phyloP scores from a whole-genome alignment of 2,888 invertebrate species.

The Oasisia sp. region DNA sequence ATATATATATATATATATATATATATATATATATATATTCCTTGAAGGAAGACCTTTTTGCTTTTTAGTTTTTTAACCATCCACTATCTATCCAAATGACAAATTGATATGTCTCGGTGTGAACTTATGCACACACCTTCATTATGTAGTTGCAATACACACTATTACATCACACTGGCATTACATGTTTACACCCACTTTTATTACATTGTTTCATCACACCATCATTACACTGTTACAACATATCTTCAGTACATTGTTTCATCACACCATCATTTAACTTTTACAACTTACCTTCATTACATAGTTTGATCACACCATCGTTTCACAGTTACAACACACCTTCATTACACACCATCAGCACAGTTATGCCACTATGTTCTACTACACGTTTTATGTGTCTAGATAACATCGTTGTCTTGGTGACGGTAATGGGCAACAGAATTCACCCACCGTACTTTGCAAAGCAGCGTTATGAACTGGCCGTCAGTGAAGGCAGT shows the following conservation, averaged over 20 bases:
- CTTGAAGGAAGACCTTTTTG: no score
- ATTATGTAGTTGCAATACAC: not conserved
- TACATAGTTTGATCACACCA: not conserved
- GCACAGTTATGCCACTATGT: not conserved
- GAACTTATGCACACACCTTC: no score
- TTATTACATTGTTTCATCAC: not conserved
- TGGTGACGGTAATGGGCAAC: conserved; percentile 97
- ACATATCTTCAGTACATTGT: not conserved
- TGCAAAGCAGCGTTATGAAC: conserved; percentile 94
- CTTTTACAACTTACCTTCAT: not conserved
- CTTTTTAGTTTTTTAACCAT: no score
- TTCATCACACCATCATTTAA: not conserved
- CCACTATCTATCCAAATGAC: no score
- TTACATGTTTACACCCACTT: no score
- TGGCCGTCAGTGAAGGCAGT: conserved; percentile 22
- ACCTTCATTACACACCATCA: not conserved
- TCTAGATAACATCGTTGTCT: conserved; percentile 94
- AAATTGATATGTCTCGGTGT: no score
- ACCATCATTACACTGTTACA: not conserved
- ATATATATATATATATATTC: no score
- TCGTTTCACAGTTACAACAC: not conserved
- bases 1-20: no score
- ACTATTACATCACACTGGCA: no score
- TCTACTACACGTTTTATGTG: not conserved
- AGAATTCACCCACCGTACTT: conserved; percentile 99